Base-by-base conservation (phyloP, 2,113 vertebrate genomes). In the Columba livia region DNA sequence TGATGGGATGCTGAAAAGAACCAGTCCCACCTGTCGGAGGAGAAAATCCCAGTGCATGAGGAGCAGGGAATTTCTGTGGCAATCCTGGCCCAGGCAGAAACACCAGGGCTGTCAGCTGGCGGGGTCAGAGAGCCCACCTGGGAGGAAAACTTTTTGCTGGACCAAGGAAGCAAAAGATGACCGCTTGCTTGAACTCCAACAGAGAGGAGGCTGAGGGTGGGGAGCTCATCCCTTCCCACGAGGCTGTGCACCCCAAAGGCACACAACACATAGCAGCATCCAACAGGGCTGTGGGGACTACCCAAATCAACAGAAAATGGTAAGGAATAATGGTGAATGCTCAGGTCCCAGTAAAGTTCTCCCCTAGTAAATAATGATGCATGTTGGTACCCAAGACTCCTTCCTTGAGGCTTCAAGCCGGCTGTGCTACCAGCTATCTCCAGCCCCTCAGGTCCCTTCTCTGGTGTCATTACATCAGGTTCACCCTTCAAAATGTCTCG, bases 141-240 rank as follows among this genome's bases (percentile, higher is more conserved):
- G 20, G 20, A 60, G 28, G 25, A 92, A 77, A 1, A 6, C 0
- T 1, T 67, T 90, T 66, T 74, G 65, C 56, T 84, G 72, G 36
- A 73, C 50, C 15, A 11, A 70, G n/a, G 40, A 86, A 70, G 56
- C 53, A 70, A 71, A 95, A 84, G 47, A 40, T 1, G 3, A n/a
- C 15, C 0, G 1, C 18, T 47, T 74, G 36, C 13, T 77, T 51
- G 38, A 90, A 20, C 6, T 28, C 47, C 3, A 5, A 34, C 53
- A 74, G 54, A 72, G 34, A 40, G 58, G 25, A 83, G 20, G 26
- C 12, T 2, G 10, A 61, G n/a, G 51, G 26, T 16, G 32, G 16
- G 19, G 13, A 89, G 36, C 4, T 4, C n/a, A 53, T 24, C n/a
- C 21, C 51, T 40, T 81, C 28, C n/a, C n/a, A 28, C 0, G 0